Evolutionary conservation across 2,113 vertebrate species (phyloP).

Genomic region (Brienomyrus longianalis): DNA sequence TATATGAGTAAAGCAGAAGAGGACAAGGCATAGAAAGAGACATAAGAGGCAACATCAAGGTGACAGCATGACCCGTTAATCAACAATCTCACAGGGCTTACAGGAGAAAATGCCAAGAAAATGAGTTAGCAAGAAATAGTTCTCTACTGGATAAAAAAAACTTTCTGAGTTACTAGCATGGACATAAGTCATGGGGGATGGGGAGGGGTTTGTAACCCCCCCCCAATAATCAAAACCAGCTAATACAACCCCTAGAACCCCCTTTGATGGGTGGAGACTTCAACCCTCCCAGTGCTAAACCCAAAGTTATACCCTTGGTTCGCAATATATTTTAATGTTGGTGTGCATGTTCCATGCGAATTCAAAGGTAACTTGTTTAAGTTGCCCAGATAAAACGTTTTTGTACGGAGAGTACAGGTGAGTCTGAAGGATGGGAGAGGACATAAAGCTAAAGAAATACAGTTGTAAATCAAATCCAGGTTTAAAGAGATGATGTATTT

Average conservation of each 20-base stretch:
- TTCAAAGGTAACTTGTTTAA: not conserved
- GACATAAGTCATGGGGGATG: not conserved
- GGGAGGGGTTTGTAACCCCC: not conserved
- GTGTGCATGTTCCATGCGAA: not conserved
- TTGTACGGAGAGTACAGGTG: not conserved
- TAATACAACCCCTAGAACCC: not conserved
- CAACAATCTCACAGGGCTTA: not conserved
- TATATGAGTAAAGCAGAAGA: not conserved
- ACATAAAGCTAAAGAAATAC: not conserved
- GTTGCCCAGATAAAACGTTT: not conserved
- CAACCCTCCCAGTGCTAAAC: not conserved
- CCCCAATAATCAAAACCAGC: not conserved
- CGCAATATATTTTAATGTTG: not conserved
- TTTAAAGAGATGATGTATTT: not conserved
- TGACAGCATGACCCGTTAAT: not conserved
- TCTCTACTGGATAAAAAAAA: not conserved
- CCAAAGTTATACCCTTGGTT: not conserved
- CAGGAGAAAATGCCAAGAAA: not conserved
- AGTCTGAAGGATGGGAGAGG: not conserved
- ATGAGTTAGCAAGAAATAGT: not conserved
- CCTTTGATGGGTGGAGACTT: not conserved
- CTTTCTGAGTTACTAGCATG: not conserved
- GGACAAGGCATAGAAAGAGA: not conserved
- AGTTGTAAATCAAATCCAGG: not conserved
- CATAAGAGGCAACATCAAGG: not conserved